phyloP scores from a whole-genome alignment of 2,113 vertebrate species.

The Aythya baeri region DNA sequence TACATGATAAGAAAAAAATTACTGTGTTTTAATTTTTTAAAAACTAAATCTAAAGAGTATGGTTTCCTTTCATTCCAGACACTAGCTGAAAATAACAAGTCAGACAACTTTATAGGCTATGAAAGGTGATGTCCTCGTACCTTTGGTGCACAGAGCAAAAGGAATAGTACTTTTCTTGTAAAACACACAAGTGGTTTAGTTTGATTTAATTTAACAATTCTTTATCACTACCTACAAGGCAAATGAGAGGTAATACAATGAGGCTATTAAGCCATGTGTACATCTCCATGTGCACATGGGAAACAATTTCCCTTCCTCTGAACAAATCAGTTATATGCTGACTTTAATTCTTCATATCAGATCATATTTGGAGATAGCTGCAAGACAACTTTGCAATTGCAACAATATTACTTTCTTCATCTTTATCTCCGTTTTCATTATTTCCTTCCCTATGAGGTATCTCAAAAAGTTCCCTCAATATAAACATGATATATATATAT shows the following conservation, averaged over 20 bases:
- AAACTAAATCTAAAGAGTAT: background rate
- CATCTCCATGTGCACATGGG: background rate
- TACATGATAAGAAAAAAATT: background rate
- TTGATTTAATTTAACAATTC: constrained; percentile 17
- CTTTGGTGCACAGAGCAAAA: background rate
- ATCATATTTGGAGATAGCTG: background rate
- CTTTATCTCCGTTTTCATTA: background rate
- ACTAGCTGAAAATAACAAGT: constrained; percentile 39
- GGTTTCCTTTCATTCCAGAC: constrained; percentile 25
- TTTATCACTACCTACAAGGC: constrained; percentile 11
- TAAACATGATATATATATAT: background rate
- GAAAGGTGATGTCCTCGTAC: background rate
- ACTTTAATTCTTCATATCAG: background rate
- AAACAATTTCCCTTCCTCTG: background rate
- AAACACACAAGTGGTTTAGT: constrained; percentile 27
- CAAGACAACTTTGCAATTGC: background rate
- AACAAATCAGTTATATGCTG: background rate
- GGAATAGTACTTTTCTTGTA: constrained; percentile 15
- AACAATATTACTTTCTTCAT: background rate
- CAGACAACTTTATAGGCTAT: constrained; percentile 22
- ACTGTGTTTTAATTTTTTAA: background rate
- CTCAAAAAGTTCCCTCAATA: background rate
- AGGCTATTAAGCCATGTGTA: background rate
- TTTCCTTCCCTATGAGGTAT: background rate
- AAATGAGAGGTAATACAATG: background rate